These are phyloP conservation scores for Biston stratarius DNA, from an alignment of 2,888 invertebrate genomes.

Conservation along the genomic window DNA sequence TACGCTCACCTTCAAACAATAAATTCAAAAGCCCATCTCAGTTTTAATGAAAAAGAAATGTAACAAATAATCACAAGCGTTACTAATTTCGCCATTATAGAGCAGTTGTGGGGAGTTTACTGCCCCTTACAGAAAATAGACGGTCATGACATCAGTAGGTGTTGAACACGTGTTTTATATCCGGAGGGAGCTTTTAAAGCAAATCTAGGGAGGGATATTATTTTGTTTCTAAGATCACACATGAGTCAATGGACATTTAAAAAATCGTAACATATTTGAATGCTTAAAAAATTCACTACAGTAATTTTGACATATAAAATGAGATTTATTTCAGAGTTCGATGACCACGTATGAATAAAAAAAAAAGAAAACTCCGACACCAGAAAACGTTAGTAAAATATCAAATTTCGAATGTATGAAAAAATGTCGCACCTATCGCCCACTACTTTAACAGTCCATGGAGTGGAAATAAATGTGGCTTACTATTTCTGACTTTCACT, in stretches of 20 bases:
- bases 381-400: no score
- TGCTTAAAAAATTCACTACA: no score
- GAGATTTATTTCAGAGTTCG: no score
- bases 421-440: no score
- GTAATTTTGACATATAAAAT: no score
- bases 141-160: slow-evolving; percentile 69
- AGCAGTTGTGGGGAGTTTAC: slow-evolving; percentile 63
- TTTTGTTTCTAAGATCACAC: not conserved
- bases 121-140: slow-evolving; percentile 53
- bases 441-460: no score
- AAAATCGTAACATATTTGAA: no score
- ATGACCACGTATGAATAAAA: no score
- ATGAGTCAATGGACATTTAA: not conserved
- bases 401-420: no score
- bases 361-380: no score
- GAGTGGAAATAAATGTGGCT: no score
- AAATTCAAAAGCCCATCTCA: slow-evolving; percentile 30
- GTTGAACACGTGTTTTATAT: slow-evolving; percentile 81
- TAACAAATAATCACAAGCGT: slow-evolving; percentile 69
- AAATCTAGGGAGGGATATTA: not conserved
- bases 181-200: slow-evolving; percentile 54
- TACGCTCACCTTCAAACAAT: slow-evolving; percentile 35
- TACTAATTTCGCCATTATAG: slow-evolving; percentile 73
- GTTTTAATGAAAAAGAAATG: slow-evolving; percentile 50
- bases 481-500: no score